These are phyloP conservation scores for Saguinus imperator DNA, from an alignment of 2,113 vertebrate species.

Conservation along the genomic window DNA sequence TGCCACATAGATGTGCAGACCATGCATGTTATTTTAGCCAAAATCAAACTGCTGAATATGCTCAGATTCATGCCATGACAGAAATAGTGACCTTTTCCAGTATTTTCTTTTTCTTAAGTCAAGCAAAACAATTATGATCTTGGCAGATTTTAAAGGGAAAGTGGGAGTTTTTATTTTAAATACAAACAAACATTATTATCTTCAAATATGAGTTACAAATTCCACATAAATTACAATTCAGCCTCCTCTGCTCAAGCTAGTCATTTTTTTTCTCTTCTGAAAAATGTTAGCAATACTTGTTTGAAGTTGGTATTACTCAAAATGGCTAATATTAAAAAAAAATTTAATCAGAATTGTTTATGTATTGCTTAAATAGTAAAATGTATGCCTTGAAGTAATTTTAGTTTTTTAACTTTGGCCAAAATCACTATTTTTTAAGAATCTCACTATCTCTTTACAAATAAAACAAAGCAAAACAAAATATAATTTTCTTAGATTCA, in stretches of 20 bases:
- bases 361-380: background rate
- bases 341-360: background rate
- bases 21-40: background rate
- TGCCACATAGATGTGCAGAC: background rate
- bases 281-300: background rate
- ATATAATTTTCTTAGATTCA: background rate
- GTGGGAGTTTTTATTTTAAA: background rate
- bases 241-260: background rate
- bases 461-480: background rate
- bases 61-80: background rate
- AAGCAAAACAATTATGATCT: background rate
- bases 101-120: background rate
- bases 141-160: background rate
- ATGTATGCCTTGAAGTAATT: background rate
- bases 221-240: background rate
- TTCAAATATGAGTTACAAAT: background rate
- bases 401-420: background rate
- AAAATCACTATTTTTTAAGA: background rate
- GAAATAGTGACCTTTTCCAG: background rate
- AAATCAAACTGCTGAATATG: background rate
- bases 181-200: background rate
- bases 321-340: background rate
- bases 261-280: background rate
- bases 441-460: background rate
- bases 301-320: background rate